These are phyloP conservation scores for Anguilla japonica DNA, from an alignment of 2,113 vertebrate genomes.

Conservation along the genomic window DNA sequence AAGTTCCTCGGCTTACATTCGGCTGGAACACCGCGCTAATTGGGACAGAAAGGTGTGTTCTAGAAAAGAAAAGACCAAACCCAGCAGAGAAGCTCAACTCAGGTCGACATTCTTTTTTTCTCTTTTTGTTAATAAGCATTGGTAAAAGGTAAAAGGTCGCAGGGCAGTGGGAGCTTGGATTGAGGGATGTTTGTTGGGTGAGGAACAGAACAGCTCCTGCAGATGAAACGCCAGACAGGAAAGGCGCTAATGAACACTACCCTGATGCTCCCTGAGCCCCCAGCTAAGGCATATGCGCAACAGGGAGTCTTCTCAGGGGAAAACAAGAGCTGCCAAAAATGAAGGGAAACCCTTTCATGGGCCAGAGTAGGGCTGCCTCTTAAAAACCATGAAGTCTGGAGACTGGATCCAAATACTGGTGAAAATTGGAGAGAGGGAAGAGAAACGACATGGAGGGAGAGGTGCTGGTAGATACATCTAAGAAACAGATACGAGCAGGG, in stretches of 20 bases:
- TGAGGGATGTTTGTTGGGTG: not conserved
- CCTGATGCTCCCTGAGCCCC: not conserved
- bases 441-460: not conserved
- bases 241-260: not conserved
- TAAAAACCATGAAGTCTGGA: not conserved
- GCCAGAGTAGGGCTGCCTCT: not conserved
- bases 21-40: slow-evolving; percentile 7
- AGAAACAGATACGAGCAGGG: too few relatives aligned
- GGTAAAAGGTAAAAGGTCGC: slow-evolving; percentile 7
- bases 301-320: not conserved
- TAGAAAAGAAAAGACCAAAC: slow-evolving; percentile 7
- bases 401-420: not conserved
- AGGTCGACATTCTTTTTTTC: not conserved
- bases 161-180: not conserved
- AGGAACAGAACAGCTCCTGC: not conserved
- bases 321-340: not conserved
- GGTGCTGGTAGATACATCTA: too few relatives aligned
- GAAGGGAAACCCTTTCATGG: not conserved
- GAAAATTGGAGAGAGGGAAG: not conserved
- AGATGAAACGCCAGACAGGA: not conserved
- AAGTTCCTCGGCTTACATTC: not conserved
- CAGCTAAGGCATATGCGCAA: not conserved
- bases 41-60: slow-evolving; percentile 10
- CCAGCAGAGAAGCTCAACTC: not conserved
- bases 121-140: slow-evolving; percentile 7